These are phyloP conservation scores for Tarsius wallacei DNA, from an alignment of 2,797 vertebrate species.

Conservation along the genomic window DNA sequence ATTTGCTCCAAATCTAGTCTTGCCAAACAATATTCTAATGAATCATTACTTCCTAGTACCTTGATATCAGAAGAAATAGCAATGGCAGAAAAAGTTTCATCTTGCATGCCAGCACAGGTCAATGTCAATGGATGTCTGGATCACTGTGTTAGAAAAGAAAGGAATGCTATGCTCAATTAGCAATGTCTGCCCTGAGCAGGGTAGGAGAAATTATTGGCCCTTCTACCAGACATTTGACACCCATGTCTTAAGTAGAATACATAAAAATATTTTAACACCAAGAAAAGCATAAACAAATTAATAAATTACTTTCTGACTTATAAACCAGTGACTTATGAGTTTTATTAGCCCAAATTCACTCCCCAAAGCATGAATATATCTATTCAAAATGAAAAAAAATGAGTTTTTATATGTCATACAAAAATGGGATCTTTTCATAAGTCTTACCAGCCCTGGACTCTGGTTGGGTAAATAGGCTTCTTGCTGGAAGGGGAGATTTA, in stretches of 20 bases:
- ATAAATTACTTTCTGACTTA: constrained; percentile 8
- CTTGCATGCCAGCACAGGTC: not conserved
- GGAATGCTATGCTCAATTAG: not conserved
- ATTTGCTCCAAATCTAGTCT: constrained; percentile 26
- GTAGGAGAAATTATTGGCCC: not conserved
- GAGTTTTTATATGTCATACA: not conserved
- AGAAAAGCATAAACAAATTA: constrained; percentile 43
- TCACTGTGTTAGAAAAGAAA: not conserved
- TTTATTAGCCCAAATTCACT: constrained; percentile 3
- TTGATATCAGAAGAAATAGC: not conserved
- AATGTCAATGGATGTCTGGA: no score
- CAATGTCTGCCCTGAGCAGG: not conserved
- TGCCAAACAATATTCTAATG: constrained; percentile 35
- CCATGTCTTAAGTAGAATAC: constrained; percentile 38
- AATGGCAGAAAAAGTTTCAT: not conserved
- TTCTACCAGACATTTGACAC: not conserved
- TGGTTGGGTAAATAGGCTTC: not conserved
- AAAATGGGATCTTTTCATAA: not conserved
- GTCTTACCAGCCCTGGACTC: not conserved
- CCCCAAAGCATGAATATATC: not conserved
- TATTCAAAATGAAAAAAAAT: constrained; percentile 41
- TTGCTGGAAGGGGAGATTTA: not conserved
- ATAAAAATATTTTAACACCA: not conserved
- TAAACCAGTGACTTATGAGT: not conserved
- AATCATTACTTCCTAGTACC: not conserved